Percentiles rank a stretch among this genome's conserved stretches.
Conservation (phyloP, 2,797 vertebrate genomes). For the Ctenopoma multispine region DNA sequence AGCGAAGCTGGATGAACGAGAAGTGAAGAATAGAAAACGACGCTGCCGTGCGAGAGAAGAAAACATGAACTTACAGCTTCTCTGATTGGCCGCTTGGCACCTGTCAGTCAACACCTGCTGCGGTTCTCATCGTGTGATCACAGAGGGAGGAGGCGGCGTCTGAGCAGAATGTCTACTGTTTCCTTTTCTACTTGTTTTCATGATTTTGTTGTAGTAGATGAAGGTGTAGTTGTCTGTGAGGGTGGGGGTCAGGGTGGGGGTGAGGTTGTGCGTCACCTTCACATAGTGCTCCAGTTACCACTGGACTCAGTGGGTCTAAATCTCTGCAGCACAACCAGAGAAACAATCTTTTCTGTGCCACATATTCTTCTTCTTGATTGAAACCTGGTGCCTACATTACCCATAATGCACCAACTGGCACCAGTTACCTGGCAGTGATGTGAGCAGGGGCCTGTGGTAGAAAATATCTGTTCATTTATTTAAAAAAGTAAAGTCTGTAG, state of each 20-base stretch:
- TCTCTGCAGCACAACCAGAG: not conserved
- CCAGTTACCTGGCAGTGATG: too few species aligned
- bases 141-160: slow-evolving; percentile 16
- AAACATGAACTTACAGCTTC: slow-evolving; percentile 9
- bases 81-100: slow-evolving; percentile 27
- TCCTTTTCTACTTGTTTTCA: not conserved
- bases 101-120: not conserved
- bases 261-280: not conserved
- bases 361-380: not conserved
- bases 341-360: too few species aligned
- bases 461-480: too few species aligned
- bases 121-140: slow-evolving; percentile 16
- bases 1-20: not conserved
- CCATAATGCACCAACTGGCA: too few species aligned
- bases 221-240: too few species aligned
- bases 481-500: too few species aligned
- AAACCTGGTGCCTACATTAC: slow-evolving; percentile 7
- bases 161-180: not conserved
- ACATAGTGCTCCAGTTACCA: too few species aligned
- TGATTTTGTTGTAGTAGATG: not conserved
- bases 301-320: not conserved
- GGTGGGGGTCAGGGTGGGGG: too few species aligned
- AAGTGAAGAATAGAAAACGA: not conserved
- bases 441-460: too few species aligned
- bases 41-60: not conserved